Evolutionary conservation across 2,888 invertebrate species (phyloP).

Genomic region (Phyllotreta striolata): DNA sequence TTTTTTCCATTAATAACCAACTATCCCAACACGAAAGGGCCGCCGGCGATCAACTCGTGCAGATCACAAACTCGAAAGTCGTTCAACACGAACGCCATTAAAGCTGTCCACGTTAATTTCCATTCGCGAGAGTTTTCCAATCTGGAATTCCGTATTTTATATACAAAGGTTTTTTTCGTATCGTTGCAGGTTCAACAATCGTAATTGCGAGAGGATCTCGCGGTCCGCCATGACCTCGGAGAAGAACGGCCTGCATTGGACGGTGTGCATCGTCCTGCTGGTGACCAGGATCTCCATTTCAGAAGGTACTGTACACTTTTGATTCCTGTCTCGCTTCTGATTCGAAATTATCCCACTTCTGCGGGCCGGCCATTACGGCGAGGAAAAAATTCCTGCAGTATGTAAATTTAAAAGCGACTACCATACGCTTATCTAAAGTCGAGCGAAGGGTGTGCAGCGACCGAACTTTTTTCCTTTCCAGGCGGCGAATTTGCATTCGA

Average conservation of each 20-base stretch:
- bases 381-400: no score
- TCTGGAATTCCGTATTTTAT: constrained; percentile 2
- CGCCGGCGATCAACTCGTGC: constrained; percentile 1
- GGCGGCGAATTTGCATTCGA: constrained; percentile 31
- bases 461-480: no score
- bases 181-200: constrained; percentile 1
- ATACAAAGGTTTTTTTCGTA: no score
- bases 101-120: constrained; percentile 12
- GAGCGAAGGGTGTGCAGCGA: no score
- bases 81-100: constrained; percentile 12
- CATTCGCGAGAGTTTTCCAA: neutral
- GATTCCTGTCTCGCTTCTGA: neutral
- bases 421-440: no score
- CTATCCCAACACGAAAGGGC: constrained; percentile 8
- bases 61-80: constrained; percentile 2
- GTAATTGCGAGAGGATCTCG: neutral
- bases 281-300: constrained; percentile 16
- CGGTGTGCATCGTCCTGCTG: constrained; percentile 36
- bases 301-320: constrained; percentile 9
- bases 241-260: constrained; percentile 45
- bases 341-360: neutral
- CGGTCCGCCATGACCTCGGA: constrained; percentile 47
- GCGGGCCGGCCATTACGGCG: no score
- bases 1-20: neutral
- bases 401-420: no score